These are phyloP conservation scores for Lepetodrilus schrolli DNA, from an alignment of 2,888 invertebrate genomes.

Conservation along the genomic window DNA sequence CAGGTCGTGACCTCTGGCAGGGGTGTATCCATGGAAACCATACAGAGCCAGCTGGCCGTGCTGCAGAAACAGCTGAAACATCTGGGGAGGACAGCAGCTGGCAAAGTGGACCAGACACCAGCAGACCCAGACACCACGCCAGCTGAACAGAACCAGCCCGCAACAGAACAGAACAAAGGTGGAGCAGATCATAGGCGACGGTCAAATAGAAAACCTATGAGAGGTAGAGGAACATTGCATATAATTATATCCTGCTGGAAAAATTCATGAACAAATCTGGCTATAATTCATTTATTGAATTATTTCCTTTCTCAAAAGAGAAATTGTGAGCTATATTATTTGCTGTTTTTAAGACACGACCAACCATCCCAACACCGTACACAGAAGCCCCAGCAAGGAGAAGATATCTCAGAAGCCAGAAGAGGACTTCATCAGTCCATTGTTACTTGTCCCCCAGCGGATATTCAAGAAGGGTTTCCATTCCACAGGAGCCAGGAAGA, in stretches of 20 bases:
- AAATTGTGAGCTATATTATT: no score
- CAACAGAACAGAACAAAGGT: no score
- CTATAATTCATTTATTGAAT: no score
- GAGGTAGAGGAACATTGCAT: background rate
- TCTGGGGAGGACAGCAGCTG: constrained; percentile 33
- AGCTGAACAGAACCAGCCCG: background rate
- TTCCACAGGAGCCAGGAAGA: constrained; percentile 44
- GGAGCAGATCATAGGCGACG: no score
- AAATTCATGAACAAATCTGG: no score
- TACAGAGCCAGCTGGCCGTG: constrained; percentile 49
- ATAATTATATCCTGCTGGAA: no score
- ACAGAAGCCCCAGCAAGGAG: background rate
- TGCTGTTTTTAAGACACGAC: constrained; percentile 20
- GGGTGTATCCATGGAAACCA: constrained; percentile 38
- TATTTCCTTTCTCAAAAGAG: no score
- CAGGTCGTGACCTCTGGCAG: constrained; percentile 26
- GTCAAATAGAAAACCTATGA: background rate
- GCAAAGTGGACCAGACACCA: background rate
- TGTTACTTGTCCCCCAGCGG: constrained; percentile 50
- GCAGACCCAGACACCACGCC: background rate
- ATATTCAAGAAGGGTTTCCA: constrained; percentile 52
- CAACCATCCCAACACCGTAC: constrained; percentile 21
- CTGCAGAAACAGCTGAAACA: constrained; percentile 48
- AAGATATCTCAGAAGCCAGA: background rate
- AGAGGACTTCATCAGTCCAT: constrained; percentile 53